Percentiles rank a stretch among this genome's conserved stretches.
phyloP scores from a whole-genome alignment of 92 coral and sea anemone genomes.

The Galaxea fascicularis region DNA sequence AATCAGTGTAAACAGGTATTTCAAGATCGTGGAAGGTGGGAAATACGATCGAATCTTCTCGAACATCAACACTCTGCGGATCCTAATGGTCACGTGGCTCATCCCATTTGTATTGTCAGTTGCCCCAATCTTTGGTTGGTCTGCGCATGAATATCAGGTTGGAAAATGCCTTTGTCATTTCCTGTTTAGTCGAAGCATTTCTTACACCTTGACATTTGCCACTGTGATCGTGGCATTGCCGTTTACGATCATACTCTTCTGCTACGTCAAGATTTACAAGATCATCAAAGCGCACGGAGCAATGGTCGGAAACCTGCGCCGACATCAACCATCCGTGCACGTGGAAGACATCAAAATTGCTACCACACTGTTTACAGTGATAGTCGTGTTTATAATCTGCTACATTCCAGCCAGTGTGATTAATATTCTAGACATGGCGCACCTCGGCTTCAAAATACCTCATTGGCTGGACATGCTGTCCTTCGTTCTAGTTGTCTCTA shows the following conservation, averaged over 20 bases:
- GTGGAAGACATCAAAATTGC: slow-evolving; percentile 77
- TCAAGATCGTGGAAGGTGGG: slow-evolving; percentile 60
- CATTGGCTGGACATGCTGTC: slow-evolving; percentile 68
- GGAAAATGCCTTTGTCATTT: slow-evolving; percentile 78
- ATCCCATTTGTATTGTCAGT: slow-evolving; percentile 65
- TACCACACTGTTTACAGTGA: slow-evolving; percentile 58
- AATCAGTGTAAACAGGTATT: slow-evolving; percentile 74
- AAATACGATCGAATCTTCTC: slow-evolving; percentile 63
- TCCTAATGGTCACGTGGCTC: slow-evolving; percentile 65
- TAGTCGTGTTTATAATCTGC: slow-evolving; percentile 66
- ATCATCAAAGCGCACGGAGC: slow-evolving; percentile 47
- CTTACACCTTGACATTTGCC: slow-evolving; percentile 68
- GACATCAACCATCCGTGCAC: slow-evolving; percentile 33
- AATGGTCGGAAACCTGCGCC: slow-evolving; percentile 45
- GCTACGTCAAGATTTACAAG: slow-evolving; percentile 66
- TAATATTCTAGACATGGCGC: slow-evolving; percentile 68
- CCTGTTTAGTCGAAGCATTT: slow-evolving; percentile 62
- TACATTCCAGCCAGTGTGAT: slow-evolving; percentile 76
- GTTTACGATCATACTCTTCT: slow-evolving; percentile 53
- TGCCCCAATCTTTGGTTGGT: slow-evolving; percentile 79
- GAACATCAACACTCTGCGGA: slow-evolving; percentile 29
- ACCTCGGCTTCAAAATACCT: slow-evolving; percentile 42
- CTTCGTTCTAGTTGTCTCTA: slow-evolving; percentile 64
- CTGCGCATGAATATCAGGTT: slow-evolving; percentile 72
- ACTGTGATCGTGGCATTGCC: slow-evolving; percentile 53